Evolutionary conservation across 92 coral and sea anemone species (phyloP).

Genomic region (Phymanthus crucifer): DNA sequence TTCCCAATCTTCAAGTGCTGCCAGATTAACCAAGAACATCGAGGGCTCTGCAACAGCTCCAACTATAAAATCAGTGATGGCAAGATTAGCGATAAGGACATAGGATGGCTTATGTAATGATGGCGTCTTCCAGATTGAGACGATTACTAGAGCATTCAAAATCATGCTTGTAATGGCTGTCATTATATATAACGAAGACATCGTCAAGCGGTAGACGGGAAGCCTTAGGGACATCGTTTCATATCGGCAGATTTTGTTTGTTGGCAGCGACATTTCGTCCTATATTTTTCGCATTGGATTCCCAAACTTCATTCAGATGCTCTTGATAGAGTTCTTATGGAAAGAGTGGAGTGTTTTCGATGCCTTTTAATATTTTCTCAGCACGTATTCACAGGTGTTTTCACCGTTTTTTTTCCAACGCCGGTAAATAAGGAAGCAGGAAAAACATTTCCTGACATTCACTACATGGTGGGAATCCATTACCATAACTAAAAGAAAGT

Average conservation of each 20-base stretch:
- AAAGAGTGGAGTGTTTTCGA: not conserved
- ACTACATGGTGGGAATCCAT: too few relatives aligned
- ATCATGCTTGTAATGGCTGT: not conserved
- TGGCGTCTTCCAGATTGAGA: not conserved
- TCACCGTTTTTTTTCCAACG: too few relatives aligned
- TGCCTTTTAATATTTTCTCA: too few relatives aligned
- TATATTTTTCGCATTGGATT: not conserved
- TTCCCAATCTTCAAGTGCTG: not conserved
- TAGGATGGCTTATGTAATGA: not conserved
- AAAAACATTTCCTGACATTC: too few relatives aligned
- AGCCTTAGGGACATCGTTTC: not conserved
- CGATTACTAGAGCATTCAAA: not conserved
- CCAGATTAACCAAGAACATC: not conserved
- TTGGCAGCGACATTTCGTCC: not conserved
- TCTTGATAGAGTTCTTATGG: not conserved
- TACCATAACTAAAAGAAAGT: too few relatives aligned
- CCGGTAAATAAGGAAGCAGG: too few relatives aligned
- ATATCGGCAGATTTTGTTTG: not conserved
- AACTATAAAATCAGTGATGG: not conserved
- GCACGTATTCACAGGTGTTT: too few relatives aligned
- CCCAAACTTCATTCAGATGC: not conserved
- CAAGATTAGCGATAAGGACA: conserved; percentile 4
- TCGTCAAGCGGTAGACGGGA: not conserved
- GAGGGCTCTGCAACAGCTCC: not conserved
- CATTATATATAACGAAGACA: not conserved